Evolutionary conservation across 2,113 vertebrate species (phyloP), one percentile per base, ranked within the genome.

Genomic region (Istiophorus platypterus): DNA sequence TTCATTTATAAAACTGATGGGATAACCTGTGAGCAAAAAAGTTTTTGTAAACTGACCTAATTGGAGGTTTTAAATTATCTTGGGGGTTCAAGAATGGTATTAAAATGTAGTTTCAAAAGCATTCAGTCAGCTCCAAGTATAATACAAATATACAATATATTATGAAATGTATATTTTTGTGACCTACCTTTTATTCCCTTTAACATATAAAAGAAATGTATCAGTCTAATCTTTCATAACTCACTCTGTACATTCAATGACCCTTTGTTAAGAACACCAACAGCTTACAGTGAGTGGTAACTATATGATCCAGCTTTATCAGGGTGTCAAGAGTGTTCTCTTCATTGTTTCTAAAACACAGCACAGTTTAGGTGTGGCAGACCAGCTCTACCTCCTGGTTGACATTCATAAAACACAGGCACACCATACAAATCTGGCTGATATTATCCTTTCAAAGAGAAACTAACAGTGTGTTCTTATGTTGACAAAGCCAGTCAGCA

Each of bases 371-470:
- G 88, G 89, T 79, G 90, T 92, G 85, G 86, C 76, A 76, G 83
- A 92, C 74, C 81, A 87, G 87, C 76, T 88, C 66, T 78, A 71
- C 88, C 75, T 88, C 80, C 27, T 85, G 27, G 37, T 72, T 81
- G 72, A 31, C 88, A 90, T 89, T 92, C 74, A 83, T 69, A 72
- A 71, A 86, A 58, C 70, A 72, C 39, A 26, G 26, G 17, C 29
- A n/a, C 2, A 1, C 24, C 77, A 47, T 4, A 41, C 26, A 79
- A 18, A 79, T 63, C 5, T 41, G 29, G 24, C n/a, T 61, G 26
- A 71, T 71, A 62, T 31, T 27, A 42, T 70, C 3, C 20, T 26
- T 2, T 24, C 1, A 14, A 24, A 62, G 5, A 39, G 14, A 41
- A n/a, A 56, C 4, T 41, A 34, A 22, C 24, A 63, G 0, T 4